Conservation (phyloP, 2,888 invertebrate genomes). For the Horisme vitalbata region DNA sequence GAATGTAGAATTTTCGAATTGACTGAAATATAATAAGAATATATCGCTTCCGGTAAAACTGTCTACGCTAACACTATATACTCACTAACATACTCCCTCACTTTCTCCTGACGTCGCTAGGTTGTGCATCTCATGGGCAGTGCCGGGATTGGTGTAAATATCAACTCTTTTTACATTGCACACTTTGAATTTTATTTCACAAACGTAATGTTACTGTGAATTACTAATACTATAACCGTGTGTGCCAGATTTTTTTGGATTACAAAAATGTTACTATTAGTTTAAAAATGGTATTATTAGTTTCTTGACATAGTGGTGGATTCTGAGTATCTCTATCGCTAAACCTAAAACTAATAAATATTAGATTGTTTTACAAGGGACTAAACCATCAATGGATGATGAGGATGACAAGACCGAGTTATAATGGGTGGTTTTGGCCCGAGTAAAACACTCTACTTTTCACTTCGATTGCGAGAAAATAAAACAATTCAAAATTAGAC, state of each 20-base stretch:
- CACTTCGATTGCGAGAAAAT: no score
- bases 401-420: no score
- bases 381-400: no score
- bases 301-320: no score
- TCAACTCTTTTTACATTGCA: constrained; percentile 77
- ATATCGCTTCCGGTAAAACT: constrained; percentile 12
- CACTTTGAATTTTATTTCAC: constrained; percentile 65
- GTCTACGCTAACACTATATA: constrained; percentile 25
- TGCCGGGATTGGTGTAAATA: constrained; percentile 95
- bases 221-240: constrained; percentile 36
- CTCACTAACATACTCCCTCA: constrained; percentile 71
- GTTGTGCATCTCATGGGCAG: constrained; percentile 96
- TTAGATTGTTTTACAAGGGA: no score
- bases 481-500: no score
- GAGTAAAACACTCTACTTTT: no score
- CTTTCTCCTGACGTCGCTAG: constrained; percentile 82
- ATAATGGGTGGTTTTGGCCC: no score
- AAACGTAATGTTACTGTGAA: constrained; percentile 39
- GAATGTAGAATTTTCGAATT: neutral
- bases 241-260: constrained; percentile 46
- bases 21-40: constrained; percentile 3
- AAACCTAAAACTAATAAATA: no score
- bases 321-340: no score
- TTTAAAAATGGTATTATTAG: no score
- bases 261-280: neutral